Evolutionary conservation across 2,113 vertebrate genomes (phyloP), one percentile per base, ranked within the genome.

Genomic region (Mobula hypostoma): DNA sequence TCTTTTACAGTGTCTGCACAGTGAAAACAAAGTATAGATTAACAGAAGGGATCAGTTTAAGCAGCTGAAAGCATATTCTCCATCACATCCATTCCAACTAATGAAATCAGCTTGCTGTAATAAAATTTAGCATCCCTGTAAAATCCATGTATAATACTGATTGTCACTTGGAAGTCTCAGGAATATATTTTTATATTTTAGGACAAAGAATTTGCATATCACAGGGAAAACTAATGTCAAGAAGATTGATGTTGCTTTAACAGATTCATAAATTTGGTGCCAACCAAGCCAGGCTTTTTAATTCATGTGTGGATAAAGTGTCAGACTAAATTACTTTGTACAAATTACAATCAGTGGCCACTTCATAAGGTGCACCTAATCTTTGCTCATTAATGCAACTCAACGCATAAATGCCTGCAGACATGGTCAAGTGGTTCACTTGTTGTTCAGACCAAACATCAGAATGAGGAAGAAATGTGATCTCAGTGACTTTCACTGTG

Each of bases 301-400:
- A 68, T 90, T 90, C 32, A n/a, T 27, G 29, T 7, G 32, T 68
- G 85, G 85, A 90, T 90, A 90, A 90, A 90, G 15, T 90, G 29
- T 90, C 61, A 1, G 85, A 68, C 66, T 90, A 90, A 90, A 90
- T 90, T 66, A 66, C 61, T 0, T 6, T 14, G 19, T 63, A 68
- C 85, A 66, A 90, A 90, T 90, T 88, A 32, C n/a, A 66, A 48
- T 48, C 48, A 4, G 48, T 48, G 48, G 48, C 48, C 48, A 48
- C 48, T 48, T 48, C 3, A 4, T 48, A 48, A 48, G 48, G 48
- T 48, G 48, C 48, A 48, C 48, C 48, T 48, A 48, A 48, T 48
- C 48, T 48, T 48, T 48, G 48, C 48, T 48, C 48, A 48, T 48
- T 2, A 48, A 48, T 48, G 48, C 48, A 48, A 48, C 48, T 48